Conservation (phyloP, 2,113 vertebrate species). For the Nesospiza acunhae region DNA sequence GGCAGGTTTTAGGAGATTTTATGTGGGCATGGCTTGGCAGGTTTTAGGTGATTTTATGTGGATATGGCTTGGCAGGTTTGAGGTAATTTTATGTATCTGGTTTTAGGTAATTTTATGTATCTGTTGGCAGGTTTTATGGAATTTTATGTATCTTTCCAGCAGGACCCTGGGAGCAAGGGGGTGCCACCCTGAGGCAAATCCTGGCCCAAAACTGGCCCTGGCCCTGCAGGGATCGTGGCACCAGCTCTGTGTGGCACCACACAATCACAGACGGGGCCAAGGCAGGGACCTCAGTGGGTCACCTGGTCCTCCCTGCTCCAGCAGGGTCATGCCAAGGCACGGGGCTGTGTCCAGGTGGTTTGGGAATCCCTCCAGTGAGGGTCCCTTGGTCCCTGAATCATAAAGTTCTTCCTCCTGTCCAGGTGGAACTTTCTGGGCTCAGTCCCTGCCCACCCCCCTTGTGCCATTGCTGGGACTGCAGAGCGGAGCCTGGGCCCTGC, state of each 20-base stretch:
- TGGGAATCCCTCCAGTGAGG: background rate
- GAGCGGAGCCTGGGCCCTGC: background rate
- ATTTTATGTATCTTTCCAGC: background rate
- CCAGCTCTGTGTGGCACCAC: background rate
- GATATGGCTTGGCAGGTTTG: background rate
- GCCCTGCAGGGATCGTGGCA: too few relatives aligned
- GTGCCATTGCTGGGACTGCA: background rate
- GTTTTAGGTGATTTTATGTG: too few relatives aligned
- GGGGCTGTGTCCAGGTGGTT: background rate
- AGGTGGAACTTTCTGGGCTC: background rate
- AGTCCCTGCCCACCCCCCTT: background rate
- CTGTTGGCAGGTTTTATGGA: fast-evolving
- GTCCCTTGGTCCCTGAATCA: too few relatives aligned
- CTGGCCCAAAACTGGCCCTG: background rate
- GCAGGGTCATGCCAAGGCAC: background rate
- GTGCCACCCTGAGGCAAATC: background rate
- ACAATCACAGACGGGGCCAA: background rate
- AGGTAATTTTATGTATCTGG: background rate
- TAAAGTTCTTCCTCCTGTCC: background rate
- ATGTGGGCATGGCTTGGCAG: fast-evolving
- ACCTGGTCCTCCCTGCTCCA: background rate
- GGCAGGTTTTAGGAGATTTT: background rate
- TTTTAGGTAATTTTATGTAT: fast-evolving
- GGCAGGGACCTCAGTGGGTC: background rate
- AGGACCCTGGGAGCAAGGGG: too few relatives aligned